Evolutionary conservation across 2,888 invertebrate species (phyloP), one percentile per base, ranked within the genome.

Genomic region (Drosophila hamatofila): DNA sequence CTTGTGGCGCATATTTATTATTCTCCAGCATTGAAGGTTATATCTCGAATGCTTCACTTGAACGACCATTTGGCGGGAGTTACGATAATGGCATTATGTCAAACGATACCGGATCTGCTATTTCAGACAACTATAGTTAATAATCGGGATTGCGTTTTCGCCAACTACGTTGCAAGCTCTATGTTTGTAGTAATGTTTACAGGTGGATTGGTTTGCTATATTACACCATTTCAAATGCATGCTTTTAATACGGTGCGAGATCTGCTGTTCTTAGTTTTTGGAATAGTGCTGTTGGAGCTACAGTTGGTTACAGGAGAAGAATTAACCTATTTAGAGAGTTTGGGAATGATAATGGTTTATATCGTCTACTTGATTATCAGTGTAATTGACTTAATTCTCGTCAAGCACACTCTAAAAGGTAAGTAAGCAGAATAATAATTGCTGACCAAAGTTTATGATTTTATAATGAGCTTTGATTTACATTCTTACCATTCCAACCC

Each of bases 61-160:
- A 77, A 69, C 48, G 76, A 77, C 27, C 79, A 77, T 49, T 21
- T 77, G 49, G 76, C 76, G 16, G 76, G 76, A 0, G 69, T 77
- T 1, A 78, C 76, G 1, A 18, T 77, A 12, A 27, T 77, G 61
- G 69, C 75, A 9, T 60, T 77, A n/a, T 74, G 79, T 2, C 78
- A 78, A 35, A 74, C 62, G 9, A 57, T 75, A 4, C 79, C 68
- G 16, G 75, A 78, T 41, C n/a, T 78, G 2, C 60, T 42, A 44
- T 41, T 7, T 39, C 56, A 69, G 18, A 1, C 74, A 44, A 9
- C 51, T 3, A 12, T 37, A 18, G 8, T 59, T 1, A 9, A 39
- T 0, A 37, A 49, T 0, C 12, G 48, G 8, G 23, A 25, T 3
- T 56, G 75, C 2, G 23, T 77, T 5, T 54, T 74, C 2, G 69